A percentile compares a stretch with the other conserved stretches of the same genome.
phyloP scores from a whole-genome alignment of 1,140 invertebrate genomes.

The Sarcophaga bullata region DNA sequence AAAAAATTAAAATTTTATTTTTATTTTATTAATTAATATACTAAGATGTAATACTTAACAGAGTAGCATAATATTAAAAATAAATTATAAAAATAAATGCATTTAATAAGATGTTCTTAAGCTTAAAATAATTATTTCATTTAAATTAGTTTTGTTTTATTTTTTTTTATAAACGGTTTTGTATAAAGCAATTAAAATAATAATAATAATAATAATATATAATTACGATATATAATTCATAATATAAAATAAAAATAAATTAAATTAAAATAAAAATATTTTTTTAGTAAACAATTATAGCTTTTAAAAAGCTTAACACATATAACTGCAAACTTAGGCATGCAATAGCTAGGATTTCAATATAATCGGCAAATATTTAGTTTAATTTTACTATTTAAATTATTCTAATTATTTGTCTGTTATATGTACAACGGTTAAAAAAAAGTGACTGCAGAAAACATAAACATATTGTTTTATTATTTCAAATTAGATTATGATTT shows the following conservation, averaged over 20 bases:
- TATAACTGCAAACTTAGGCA: not conserved
- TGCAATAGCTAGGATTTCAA: not conserved
- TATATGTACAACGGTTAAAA: too few relatives aligned
- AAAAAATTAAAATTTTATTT: not conserved
- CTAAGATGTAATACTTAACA: not conserved
- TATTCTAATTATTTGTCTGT: too few relatives aligned
- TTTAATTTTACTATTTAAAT: too few relatives aligned
- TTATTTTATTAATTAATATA: not conserved
- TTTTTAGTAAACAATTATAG: constrained; percentile 15
- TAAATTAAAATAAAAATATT: constrained; percentile 23
- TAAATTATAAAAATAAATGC: not conserved
- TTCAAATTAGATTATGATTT: constrained; percentile 8
- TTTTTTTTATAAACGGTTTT: not conserved
- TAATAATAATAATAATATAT: not conserved
- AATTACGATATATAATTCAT: not conserved
- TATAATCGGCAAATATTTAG: too few relatives aligned
- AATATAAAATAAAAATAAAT: constrained; percentile 12
- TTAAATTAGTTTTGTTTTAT: not conserved
- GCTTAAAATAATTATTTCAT: not conserved
- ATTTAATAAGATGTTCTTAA: not conserved
- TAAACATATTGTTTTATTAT: not conserved
- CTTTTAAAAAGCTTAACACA: constrained; percentile 30
- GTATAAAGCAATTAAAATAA: constrained; percentile 32
- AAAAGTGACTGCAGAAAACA: not conserved
- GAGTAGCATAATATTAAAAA: not conserved